Percentiles rank a stretch among this genome's conserved stretches.
These are phyloP conservation scores for Torymus tubicola DNA, from an alignment of 2,888 invertebrate species.

Conservation along the genomic window DNA sequence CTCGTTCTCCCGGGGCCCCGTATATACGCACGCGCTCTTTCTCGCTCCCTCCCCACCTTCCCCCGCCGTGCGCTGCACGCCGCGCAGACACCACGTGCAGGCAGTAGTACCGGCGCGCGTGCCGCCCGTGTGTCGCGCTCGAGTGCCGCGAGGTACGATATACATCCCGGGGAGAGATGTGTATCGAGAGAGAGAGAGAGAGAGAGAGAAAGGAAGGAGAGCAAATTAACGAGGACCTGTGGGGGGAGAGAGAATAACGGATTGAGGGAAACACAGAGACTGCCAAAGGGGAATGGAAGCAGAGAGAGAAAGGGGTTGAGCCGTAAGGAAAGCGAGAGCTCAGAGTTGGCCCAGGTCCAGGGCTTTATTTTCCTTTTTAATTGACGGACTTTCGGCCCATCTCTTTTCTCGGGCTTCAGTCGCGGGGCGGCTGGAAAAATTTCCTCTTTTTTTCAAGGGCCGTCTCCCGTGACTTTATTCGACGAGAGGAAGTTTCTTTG, in stretches of 20 bases:
- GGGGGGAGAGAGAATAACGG: slow-evolving; percentile 33
- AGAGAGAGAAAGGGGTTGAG: not conserved
- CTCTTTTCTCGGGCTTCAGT: too few species aligned
- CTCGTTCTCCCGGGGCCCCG: not conserved
- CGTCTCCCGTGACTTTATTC: too few species aligned
- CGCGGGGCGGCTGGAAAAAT: too few species aligned
- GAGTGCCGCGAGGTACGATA: not conserved
- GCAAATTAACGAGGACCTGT: slow-evolving; percentile 43
- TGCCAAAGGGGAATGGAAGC: not conserved
- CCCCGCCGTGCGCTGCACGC: not conserved
- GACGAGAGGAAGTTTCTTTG: too few species aligned
- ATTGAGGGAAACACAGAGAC: not conserved
- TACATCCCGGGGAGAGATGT: not conserved
- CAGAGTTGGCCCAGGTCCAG: slow-evolving; percentile 12
- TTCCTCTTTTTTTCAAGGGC: too few species aligned
- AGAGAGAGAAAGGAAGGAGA: slow-evolving; percentile 9
- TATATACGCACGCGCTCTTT: too few species aligned
- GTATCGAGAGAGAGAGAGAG: slow-evolving; percentile 1
- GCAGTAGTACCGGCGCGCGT: not conserved
- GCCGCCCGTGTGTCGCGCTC: slow-evolving; percentile 3
- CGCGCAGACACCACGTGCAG: slow-evolving; percentile 11
- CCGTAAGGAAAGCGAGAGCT: too few species aligned
- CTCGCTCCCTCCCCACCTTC: too few species aligned
- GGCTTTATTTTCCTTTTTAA: not conserved
- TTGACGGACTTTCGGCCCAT: slow-evolving; percentile 3